Evolutionary conservation across 2,113 vertebrate genomes (phyloP).

Genomic region (Xyrauchen texanus): DNA sequence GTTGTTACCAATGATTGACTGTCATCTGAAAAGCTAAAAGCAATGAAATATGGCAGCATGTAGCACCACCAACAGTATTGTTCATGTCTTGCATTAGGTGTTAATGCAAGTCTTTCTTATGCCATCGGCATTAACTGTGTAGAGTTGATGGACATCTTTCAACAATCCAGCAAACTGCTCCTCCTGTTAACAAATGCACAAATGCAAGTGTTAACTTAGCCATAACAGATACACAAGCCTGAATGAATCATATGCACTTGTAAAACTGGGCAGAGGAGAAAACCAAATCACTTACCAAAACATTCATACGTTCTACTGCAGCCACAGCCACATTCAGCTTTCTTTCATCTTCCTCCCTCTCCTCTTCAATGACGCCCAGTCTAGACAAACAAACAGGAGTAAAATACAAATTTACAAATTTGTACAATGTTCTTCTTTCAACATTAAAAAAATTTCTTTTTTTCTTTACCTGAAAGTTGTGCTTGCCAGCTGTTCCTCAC

Average conservation of each 20-base stretch:
- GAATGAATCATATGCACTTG: neutral
- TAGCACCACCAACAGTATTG: neutral
- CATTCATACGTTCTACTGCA: slow-evolving; percentile 73
- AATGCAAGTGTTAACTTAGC: neutral
- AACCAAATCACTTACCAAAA: slow-evolving; percentile 67
- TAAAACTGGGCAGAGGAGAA: neutral
- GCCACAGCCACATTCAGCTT: slow-evolving; percentile 72
- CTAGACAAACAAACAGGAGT: slow-evolving; percentile 57
- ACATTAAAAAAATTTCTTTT: neutral
- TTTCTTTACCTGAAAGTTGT: slow-evolving; percentile 74
- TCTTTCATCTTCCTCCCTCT: slow-evolving; percentile 79
- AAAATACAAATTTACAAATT: neutral
- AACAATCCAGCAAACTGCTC: slow-evolving; percentile 74
- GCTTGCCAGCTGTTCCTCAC: slow-evolving; percentile 75
- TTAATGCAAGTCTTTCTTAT: slow-evolving; percentile 17
- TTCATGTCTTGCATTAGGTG: slow-evolving; percentile 20
- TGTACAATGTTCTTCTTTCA: too few species aligned
- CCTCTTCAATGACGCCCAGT: slow-evolving; percentile 78
- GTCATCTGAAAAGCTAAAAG: neutral
- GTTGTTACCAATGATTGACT: neutral
- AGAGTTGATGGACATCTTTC: slow-evolving; percentile 65
- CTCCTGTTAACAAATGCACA: slow-evolving; percentile 65
- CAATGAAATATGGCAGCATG: neutral
- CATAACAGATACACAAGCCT: neutral
- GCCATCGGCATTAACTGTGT: neutral